A percentile compares a stretch with the other conserved stretches of the same genome.
Conservation (phyloP, 1,140 invertebrate species). For the Geopemphigus sp. region DNA sequence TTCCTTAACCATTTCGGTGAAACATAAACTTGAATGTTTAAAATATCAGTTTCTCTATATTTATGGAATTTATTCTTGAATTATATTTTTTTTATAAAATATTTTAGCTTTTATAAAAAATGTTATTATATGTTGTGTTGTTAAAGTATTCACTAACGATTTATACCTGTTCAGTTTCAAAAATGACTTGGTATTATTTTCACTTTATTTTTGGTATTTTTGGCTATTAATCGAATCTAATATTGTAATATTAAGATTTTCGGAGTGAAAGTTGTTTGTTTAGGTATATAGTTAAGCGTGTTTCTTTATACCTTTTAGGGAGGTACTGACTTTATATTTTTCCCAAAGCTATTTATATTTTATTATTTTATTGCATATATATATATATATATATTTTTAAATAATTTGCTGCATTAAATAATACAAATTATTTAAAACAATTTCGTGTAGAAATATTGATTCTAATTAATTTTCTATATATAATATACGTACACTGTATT, state of each 20-base stretch:
- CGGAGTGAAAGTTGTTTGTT: conserved; percentile 11
- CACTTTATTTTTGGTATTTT: background rate
- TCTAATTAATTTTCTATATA: too few relatives aligned
- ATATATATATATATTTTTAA: background rate
- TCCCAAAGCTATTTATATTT: background rate
- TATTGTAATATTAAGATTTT: conserved; percentile 7
- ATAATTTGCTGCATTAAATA: too few relatives aligned
- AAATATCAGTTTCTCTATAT: background rate
- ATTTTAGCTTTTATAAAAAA: too few relatives aligned
- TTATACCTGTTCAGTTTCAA: conserved; percentile 3
- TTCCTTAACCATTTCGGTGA: background rate
- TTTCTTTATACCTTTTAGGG: conserved; percentile 26
- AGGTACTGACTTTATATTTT: background rate
- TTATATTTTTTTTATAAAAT: background rate
- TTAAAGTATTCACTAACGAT: too few relatives aligned
- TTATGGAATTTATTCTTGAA: background rate
- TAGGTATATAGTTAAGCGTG: too few relatives aligned
- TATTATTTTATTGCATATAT: background rate
- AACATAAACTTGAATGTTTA: background rate
- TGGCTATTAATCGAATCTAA: background rate
- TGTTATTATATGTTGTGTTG: too few relatives aligned
- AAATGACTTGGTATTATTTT: background rate
- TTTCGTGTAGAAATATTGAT: too few relatives aligned
- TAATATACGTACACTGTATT: too few relatives aligned
- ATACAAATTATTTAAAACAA: too few relatives aligned